These are phyloP conservation scores for Amitus sp. DNA, from an alignment of 2,888 invertebrate species.

Conservation along the genomic window DNA sequence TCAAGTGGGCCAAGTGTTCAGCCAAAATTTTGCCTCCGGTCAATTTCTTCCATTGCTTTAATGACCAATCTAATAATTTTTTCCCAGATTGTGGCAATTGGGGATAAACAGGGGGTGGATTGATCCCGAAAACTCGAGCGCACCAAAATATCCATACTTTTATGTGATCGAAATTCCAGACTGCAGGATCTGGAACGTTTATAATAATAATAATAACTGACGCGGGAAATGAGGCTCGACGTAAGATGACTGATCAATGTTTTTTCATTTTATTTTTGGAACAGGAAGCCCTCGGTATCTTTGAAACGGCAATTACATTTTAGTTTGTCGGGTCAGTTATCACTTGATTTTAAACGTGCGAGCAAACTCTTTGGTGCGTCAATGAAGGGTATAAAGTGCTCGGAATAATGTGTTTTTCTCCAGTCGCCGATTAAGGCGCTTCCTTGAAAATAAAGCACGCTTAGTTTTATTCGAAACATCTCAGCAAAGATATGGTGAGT, in stretches of 20 bases:
- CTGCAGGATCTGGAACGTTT: slow-evolving; percentile 72
- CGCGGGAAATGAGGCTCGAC: no score
- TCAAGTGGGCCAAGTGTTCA: slow-evolving; percentile 71
- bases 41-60: slow-evolving; percentile 72
- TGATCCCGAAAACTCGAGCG: slow-evolving; percentile 70
- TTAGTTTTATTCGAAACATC: no score
- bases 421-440: no score
- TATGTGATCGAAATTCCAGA: slow-evolving; percentile 72
- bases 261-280: no score
- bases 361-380: slow-evolving; percentile 63
- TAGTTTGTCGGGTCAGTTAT: slow-evolving; percentile 60
- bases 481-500: no score
- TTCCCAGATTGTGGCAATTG: slow-evolving; percentile 70
- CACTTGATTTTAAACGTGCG: slow-evolving; percentile 55
- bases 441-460: no score
- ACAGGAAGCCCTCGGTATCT: neutral
- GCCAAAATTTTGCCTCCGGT: slow-evolving; percentile 70
- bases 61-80: slow-evolving; percentile 71
- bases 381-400: slow-evolving; percentile 17
- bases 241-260: no score
- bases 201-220: no score
- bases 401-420: no score
- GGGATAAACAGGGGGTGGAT: slow-evolving; percentile 67
- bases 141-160: slow-evolving; percentile 74
- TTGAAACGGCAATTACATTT: slow-evolving; percentile 13